Conservation (phyloP, 2,888 invertebrate genomes). For the Chrysotoxum bicinctum region DNA sequence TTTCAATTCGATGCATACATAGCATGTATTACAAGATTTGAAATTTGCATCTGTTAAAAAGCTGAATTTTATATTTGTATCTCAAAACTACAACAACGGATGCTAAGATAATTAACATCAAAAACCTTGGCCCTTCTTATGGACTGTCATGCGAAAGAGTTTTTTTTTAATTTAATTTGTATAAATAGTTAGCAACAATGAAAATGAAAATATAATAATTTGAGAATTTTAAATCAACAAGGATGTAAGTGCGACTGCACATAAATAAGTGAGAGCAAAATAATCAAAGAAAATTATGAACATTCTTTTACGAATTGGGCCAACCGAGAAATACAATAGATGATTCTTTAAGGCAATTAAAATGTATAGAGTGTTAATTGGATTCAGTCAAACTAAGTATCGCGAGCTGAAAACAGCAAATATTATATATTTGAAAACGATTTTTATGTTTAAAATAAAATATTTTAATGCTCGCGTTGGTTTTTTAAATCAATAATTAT, state of each 20-base stretch:
- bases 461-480: not conserved
- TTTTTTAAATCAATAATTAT: not conserved
- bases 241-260: conserved; percentile 8
- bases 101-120: not conserved
- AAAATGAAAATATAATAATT: conserved; percentile 1
- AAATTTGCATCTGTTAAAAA: not conserved
- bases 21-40: not conserved
- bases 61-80: not conserved
- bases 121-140: conserved; percentile 21
- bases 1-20: not conserved
- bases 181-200: conserved; percentile 1
- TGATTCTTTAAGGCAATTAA: conserved; percentile 16
- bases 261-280: not conserved
- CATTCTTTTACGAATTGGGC: conserved; percentile 5
- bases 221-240: not conserved
- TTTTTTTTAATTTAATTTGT: not conserved
- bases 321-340: conserved; percentile 12
- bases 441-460: not conserved
- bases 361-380: conserved; percentile 25
- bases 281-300: conserved; percentile 3
- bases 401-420: conserved; percentile 7
- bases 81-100: not conserved
- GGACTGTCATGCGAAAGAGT: not conserved
- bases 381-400: conserved; percentile 10
- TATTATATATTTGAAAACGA: not conserved